Percentiles rank a stretch among this genome's conserved stretches.
Conservation (phyloP, 2,113 vertebrate genomes). For the Sardina pilchardus region DNA sequence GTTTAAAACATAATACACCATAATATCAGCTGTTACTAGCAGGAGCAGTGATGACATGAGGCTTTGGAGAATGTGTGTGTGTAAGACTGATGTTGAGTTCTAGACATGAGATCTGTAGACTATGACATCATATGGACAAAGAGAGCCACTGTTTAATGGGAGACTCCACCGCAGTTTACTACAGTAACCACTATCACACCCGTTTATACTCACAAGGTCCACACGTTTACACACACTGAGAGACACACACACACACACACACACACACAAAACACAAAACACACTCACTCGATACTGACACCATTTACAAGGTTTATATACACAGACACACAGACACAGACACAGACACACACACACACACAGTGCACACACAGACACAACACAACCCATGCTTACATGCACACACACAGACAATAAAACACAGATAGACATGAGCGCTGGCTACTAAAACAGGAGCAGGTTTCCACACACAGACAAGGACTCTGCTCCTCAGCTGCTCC, state of each 20-base stretch:
- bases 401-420: not conserved
- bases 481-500: conserved; percentile 6
- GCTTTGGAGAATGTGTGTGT: not conserved
- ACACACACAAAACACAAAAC: not conserved
- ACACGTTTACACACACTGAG: not conserved
- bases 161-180: not conserved
- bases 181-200: not conserved
- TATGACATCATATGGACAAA: not conserved
- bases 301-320: not conserved
- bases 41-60: not conserved
- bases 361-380: not conserved
- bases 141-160: not conserved
- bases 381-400: no score
- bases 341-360: not conserved
- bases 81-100: not conserved
- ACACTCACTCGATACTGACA: not conserved
- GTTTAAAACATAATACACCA: not conserved
- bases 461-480: not conserved
- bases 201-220: not conserved
- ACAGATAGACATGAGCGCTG: not conserved
- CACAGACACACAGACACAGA: not conserved
- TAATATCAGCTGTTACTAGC: not conserved
- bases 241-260: not conserved
- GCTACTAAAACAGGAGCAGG: not conserved
- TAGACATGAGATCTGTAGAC: not conserved